phyloP scores from a whole-genome alignment of 1,140 invertebrate species.

The Scaptomyza pallida region DNA sequence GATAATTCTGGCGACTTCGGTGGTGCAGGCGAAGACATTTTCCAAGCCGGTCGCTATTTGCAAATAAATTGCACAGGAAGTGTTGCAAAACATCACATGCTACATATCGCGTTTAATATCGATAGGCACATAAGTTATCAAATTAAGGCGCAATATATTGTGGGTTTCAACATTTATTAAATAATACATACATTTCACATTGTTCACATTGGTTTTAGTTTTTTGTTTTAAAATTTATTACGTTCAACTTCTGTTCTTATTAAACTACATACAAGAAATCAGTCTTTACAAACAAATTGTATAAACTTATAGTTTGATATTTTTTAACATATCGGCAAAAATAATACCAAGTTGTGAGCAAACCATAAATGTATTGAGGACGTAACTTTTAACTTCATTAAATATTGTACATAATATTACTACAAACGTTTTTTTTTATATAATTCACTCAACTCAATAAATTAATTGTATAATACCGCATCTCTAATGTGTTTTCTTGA shows the following conservation, averaged over 20 bases:
- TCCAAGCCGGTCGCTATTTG: conserved; percentile 57
- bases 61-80: conserved; percentile 35
- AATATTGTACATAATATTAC: conserved; percentile 40
- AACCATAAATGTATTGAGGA: conserved; percentile 49
- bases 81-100: conserved; percentile 41
- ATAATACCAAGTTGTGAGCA: conserved; percentile 65
- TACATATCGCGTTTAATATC: background rate
- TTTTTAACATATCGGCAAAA: conserved; percentile 30
- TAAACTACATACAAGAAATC: conserved; percentile 69
- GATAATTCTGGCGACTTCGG: conserved; percentile 82
- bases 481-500: conserved; percentile 32
- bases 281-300: conserved; percentile 79
- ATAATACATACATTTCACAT: conserved; percentile 65
- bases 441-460: conserved; percentile 14
- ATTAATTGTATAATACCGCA: conserved; percentile 60
- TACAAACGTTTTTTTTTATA: conserved; percentile 14
- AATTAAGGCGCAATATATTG: background rate
- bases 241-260: conserved; percentile 42
- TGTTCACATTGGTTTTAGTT: conserved; percentile 5
- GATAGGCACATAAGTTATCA: background rate
- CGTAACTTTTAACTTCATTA: conserved; percentile 36
- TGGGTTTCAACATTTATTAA: conserved; percentile 69
- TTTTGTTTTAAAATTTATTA: conserved; percentile 60
- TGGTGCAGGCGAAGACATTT: conserved; percentile 80
- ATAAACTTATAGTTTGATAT: conserved; percentile 53